phyloP scores from a whole-genome alignment of 2,113 vertebrate genomes.

The Tyrannus savana region DNA sequence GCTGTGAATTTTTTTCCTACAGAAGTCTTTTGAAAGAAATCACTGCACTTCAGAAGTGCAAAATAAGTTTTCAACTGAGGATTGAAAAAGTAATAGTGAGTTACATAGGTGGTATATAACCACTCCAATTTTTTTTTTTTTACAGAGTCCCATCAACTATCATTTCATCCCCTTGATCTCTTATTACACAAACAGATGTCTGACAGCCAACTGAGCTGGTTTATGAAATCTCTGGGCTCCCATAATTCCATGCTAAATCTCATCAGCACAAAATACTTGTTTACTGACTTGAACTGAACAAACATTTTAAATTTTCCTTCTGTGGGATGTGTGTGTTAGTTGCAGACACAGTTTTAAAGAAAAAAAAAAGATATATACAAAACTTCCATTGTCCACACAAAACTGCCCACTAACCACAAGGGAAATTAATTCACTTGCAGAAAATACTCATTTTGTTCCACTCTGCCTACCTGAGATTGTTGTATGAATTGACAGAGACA shows the following conservation, averaged over 20 bases:
- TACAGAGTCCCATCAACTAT: neutral
- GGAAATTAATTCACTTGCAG: neutral
- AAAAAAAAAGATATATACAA: neutral
- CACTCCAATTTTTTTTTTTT: neutral
- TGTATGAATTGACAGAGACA: neutral
- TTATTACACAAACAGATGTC: neutral
- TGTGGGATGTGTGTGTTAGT: neutral
- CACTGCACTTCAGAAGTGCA: neutral
- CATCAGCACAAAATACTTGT: neutral
- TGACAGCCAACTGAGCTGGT: neutral
- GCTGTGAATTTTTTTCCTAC: neutral
- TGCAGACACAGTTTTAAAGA: neutral
- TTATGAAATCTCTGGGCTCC: neutral
- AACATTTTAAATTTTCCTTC: neutral
- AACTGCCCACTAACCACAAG: neutral
- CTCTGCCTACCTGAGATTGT: neutral
- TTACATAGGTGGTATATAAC: neutral
- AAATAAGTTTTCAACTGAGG: neutral
- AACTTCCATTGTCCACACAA: neutral
- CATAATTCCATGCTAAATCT: neutral
- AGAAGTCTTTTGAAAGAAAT: neutral
- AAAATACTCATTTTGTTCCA: slow-evolving; percentile 13
- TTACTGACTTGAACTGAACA: neutral
- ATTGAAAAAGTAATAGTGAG: neutral
- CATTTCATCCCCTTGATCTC: neutral